Evolutionary conservation across 1,140 invertebrate species (phyloP).

Genomic region (Hylaeus anthracinus): DNA sequence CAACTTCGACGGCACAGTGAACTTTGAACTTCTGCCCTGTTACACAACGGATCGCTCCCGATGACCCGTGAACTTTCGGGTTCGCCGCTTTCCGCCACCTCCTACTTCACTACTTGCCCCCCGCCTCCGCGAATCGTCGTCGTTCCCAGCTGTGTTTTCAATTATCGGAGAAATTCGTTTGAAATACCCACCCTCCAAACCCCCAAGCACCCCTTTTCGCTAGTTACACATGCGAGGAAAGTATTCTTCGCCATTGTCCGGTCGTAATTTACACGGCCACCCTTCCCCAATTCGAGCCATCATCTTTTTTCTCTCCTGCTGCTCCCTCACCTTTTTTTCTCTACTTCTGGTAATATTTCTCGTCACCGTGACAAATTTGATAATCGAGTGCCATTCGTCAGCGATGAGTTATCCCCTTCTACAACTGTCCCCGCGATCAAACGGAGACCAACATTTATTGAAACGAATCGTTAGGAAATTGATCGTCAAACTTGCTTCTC

Average conservation of each 20-base stretch:
- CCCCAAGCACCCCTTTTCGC: background rate
- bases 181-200: background rate
- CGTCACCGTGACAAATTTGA: background rate
- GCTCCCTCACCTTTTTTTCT: background rate
- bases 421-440: background rate
- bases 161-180: constrained; percentile 62
- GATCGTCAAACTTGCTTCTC: background rate
- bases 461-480: constrained; percentile 15
- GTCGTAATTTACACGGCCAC: constrained; percentile 21
- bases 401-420: background rate
- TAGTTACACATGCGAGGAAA: constrained; percentile 9
- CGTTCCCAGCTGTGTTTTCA: constrained; percentile 57
- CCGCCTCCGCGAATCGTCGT: constrained; percentile 25
- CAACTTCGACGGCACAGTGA: constrained; percentile 50
- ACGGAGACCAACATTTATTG: background rate
- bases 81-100: constrained; percentile 29
- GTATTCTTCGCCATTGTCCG: background rate
- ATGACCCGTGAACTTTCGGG: constrained; percentile 61
- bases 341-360: background rate
- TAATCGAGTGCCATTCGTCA: constrained; percentile 14
- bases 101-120: background rate
- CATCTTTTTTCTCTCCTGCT: no score
- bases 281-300: background rate
- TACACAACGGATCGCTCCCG: constrained; percentile 52
- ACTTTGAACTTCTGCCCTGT: constrained; percentile 62